Evolutionary conservation across 2,888 invertebrate genomes (phyloP).

Genomic region (Zhuqinia jingwanae): DNA sequence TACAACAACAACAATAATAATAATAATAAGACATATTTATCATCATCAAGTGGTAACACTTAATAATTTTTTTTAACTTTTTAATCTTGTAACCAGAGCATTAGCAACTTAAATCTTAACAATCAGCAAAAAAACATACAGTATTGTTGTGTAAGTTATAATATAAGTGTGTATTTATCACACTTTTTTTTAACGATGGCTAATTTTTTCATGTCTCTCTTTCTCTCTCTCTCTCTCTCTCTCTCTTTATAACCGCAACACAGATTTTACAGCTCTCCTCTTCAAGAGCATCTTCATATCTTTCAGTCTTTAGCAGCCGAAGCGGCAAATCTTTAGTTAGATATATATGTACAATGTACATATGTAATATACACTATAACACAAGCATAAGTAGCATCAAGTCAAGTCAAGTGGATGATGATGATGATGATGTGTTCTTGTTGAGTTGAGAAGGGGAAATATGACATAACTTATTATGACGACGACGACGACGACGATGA

Average conservation of each 20-base stretch:
- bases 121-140: neutral
- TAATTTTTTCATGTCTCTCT: constrained; percentile 48
- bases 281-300: no score
- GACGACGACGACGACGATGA: neutral
- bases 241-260: neutral
- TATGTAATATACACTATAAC: neutral
- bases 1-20: no score
- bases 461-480: no score
- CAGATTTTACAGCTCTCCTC: neutral
- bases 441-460: neutral
- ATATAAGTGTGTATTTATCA: constrained; percentile 23
- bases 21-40: no score
- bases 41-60: no score
- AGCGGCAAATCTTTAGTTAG: neutral
- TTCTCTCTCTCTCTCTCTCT: neutral
- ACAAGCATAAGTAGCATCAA: constrained; percentile 14
- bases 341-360: no score
- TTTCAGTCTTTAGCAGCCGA: neutral
- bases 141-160: neutral
- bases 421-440: neutral
- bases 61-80: no score
- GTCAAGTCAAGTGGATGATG: constrained; percentile 21
- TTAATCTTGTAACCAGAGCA: no score
- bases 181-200: constrained; percentile 47
- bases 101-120: no score